Base-by-base conservation (phyloP, 2,888 invertebrate species). In the Cheilosia vernalis region DNA sequence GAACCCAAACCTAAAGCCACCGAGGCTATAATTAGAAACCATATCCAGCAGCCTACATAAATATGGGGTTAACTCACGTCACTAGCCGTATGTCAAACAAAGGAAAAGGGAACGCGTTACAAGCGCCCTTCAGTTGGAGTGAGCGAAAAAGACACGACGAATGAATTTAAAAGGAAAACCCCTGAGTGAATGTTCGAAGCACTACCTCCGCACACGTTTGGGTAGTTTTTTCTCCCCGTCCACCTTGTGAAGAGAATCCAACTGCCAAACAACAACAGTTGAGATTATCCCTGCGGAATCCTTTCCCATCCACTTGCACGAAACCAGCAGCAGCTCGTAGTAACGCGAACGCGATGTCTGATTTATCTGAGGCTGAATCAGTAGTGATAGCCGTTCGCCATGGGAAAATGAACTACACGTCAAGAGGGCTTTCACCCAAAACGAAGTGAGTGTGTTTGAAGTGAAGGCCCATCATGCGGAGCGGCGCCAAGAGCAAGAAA, bases 1-100 rank as follows among this genome's bases (percentile, higher is more conserved):
- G 19, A 53, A 51, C 42, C 27, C 61, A 69, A 30, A 47, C 27
- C n/a, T n/a, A 21, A 64, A 58, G n/a, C 58, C 64, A 64, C 21
- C 2, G 44, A 40, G 53, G 64, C 64, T 72, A 79, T 72, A 79
- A 79, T 79, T 79, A 79, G 70, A 66, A 78, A 64, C 60, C 64
- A 63, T 63, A 78, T 55, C 56, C 17, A 63, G 3, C 10, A 7
- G 27, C 64, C n/a, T 17, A 63, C 55, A 78, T 67, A 33, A 69
- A n/a, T n/a, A 78, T 47, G 61, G 47, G 60, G 47, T 44, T 70
- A 78, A 56, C 63, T 63, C 69, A 37, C 17, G 55, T n/a, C 44
- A 21, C 24, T 15, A 51, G 5, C 2, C 27, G 40, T 4, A 21
- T 53, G 2, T 19, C 13, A 44, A 19, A 72, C 13, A 61, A 60